These are phyloP conservation scores for Paradoxurus hermaphroditus DNA, from an alignment of 2,113 vertebrate genomes.

Conservation along the genomic window DNA sequence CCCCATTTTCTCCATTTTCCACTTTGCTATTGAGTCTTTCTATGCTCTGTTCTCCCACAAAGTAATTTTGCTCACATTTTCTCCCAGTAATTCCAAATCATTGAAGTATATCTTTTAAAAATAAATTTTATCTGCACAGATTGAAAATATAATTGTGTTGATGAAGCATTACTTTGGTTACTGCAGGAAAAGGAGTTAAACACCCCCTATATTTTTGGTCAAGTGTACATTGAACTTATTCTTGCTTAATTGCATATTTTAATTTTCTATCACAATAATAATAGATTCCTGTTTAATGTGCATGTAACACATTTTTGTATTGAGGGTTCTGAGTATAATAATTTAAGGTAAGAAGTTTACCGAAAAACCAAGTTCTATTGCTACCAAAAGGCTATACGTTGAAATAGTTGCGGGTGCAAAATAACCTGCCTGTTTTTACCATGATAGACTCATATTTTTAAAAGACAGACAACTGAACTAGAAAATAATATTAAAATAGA, in stretches of 20 bases:
- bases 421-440: neutral
- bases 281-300: neutral
- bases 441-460: neutral
- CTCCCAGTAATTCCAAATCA: neutral
- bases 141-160: neutral
- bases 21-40: neutral
- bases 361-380: neutral
- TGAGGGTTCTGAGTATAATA: neutral
- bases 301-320: neutral
- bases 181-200: neutral
- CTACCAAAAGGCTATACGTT: neutral
- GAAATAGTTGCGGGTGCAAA: neutral
- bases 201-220: neutral
- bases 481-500: conserved; percentile 20
- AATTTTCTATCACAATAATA: neutral
- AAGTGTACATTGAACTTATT: neutral
- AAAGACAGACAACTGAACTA: neutral
- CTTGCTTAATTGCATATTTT: neutral
- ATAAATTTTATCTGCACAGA: neutral
- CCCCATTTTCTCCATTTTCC: neutral
- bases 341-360: neutral
- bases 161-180: neutral
- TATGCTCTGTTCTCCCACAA: neutral
- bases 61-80: neutral
- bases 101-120: neutral